These are phyloP conservation scores for Drosophila takahashii DNA, from an alignment of 1,140 invertebrate species.

Conservation along the genomic window DNA sequence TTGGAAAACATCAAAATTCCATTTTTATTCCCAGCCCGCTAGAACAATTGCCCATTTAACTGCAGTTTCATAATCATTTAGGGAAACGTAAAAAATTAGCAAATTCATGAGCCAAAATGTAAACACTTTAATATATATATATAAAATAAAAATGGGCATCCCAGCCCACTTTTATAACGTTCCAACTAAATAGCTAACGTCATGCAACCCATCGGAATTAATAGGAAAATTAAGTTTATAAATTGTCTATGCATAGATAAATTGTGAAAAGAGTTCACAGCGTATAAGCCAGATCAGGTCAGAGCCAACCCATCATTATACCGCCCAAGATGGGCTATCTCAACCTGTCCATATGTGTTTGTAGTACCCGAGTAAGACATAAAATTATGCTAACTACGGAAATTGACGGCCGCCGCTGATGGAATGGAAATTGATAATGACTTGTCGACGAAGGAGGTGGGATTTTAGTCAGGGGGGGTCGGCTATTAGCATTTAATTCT, in stretches of 20 bases:
- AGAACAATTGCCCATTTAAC: constrained; percentile 7
- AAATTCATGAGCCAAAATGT: constrained; percentile 12
- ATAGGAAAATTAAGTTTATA: constrained; percentile 22
- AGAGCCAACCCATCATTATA: constrained; percentile 69
- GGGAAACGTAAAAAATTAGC: not conserved
- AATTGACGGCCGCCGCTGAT: constrained; percentile 47
- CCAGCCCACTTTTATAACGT: not conserved
- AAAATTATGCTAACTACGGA: constrained; percentile 65
- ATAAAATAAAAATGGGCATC: not conserved
- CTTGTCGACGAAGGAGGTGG: constrained; percentile 4
- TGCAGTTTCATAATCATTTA: not conserved
- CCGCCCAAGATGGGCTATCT: constrained; percentile 60
- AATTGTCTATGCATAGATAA: constrained; percentile 61
- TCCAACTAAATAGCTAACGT: constrained; percentile 13
- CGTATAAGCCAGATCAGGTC: constrained; percentile 16
- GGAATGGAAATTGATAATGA: constrained; percentile 48
- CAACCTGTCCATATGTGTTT: constrained; percentile 1
- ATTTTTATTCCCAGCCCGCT: not conserved
- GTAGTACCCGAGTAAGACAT: constrained; percentile 51
- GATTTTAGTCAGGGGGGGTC: not conserved
- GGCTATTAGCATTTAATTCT: constrained; percentile 54
- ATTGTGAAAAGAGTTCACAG: constrained; percentile 50
- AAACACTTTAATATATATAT: constrained; percentile 6
- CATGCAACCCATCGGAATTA: constrained; percentile 33
- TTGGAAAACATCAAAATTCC: not conserved